Percentiles rank a stretch among this genome's conserved stretches.
phyloP scores from a whole-genome alignment of 2,888 invertebrate genomes.

The Drosophila imparisetae region DNA sequence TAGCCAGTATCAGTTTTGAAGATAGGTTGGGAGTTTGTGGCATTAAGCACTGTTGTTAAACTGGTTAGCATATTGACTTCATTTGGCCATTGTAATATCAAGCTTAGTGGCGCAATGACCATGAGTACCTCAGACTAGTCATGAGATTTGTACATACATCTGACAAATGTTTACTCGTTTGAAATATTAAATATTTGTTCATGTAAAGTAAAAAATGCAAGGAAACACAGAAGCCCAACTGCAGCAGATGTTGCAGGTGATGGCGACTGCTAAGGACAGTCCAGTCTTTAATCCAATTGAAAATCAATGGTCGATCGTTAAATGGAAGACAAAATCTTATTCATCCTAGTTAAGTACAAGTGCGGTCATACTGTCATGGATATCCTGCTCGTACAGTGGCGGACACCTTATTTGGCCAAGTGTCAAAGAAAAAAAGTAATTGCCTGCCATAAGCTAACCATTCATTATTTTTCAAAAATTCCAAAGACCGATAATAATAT shows the following conservation, averaged over 20 bases:
- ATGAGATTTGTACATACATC: not conserved
- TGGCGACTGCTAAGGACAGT: not conserved
- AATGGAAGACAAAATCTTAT: no score
- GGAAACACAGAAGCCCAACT: not conserved
- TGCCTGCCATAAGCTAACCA: no score
- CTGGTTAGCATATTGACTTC: not conserved
- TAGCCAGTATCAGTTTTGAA: not conserved
- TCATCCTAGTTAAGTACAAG: no score
- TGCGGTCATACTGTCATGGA: not conserved
- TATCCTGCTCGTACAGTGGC: not conserved
- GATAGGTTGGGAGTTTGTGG: not conserved
- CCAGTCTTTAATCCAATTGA: not conserved
- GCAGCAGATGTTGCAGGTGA: not conserved
- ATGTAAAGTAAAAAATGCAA: not conserved
- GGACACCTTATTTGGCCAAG: no score
- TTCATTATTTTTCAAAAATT: no score
- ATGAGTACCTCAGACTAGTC: not conserved
- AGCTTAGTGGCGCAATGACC: not conserved
- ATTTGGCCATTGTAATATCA: not conserved
- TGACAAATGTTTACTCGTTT: not conserved
- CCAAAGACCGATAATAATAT: no score
- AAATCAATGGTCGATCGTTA: not conserved
- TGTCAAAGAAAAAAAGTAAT: no score
- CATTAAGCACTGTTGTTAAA: not conserved
- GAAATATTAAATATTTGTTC: not conserved